Evolutionary conservation across 2,888 invertebrate genomes (phyloP).

Genomic region (Hylaea fasciaria): DNA sequence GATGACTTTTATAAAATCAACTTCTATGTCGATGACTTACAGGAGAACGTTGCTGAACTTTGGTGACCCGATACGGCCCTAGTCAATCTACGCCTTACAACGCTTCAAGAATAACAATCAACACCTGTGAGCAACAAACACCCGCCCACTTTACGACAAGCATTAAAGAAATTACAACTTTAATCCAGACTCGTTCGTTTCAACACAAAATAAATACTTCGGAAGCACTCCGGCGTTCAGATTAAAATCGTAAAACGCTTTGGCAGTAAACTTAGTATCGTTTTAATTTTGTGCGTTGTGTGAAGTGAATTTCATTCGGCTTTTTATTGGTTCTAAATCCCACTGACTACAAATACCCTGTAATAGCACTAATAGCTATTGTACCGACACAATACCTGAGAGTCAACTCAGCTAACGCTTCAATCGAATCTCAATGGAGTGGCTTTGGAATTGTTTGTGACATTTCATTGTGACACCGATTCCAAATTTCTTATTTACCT

Average conservation of each 20-base stretch:
- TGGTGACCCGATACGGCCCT: no score
- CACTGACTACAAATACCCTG: background rate
- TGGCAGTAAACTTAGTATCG: constrained; percentile 58
- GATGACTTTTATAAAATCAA: no score
- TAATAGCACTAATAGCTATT: no score
- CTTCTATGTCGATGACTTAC: no score
- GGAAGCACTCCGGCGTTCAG: constrained; percentile 58
- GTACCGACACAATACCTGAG: no score
- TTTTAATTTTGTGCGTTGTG: constrained; percentile 53
- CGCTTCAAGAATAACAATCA: background rate
- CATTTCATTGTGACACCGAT: no score
- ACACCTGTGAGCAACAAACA: constrained; percentile 29
- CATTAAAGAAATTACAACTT: constrained; percentile 69
- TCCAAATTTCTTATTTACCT: no score
- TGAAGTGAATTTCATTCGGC: constrained; percentile 26
- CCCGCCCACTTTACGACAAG: constrained; percentile 51
- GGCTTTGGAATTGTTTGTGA: no score
- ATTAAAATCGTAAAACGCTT: constrained; percentile 72
- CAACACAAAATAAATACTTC: constrained; percentile 45
- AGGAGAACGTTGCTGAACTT: no score
- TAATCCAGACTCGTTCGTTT: constrained; percentile 60
- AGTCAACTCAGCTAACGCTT: no score
- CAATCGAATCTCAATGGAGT: no score
- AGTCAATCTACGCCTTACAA: no score
- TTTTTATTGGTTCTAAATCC: constrained; percentile 17